phyloP scores from a whole-genome alignment of 1,140 invertebrate species.

The Eurosta solidaginis region DNA sequence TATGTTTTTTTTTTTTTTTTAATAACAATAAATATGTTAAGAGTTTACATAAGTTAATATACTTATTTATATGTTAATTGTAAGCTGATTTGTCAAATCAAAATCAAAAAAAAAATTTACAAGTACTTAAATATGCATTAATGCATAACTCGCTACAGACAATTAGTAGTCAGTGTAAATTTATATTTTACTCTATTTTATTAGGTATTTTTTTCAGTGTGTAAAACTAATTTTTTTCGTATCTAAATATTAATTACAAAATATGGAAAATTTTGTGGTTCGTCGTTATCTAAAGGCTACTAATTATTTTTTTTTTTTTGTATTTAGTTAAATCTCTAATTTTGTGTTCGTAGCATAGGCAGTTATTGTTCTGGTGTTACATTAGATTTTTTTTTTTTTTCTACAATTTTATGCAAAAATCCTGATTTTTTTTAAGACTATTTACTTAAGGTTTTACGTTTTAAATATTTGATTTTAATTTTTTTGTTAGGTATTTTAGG shows the following conservation, averaged over 20 bases:
- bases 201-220: background rate
- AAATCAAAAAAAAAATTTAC: no score
- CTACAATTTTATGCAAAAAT: slow-evolving; percentile 9
- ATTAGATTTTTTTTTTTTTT: background rate
- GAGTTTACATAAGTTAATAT: no score
- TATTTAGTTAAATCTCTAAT: background rate
- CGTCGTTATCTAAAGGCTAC: background rate
- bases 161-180: slow-evolving; percentile 11
- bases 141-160: no score
- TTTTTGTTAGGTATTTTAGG: no score
- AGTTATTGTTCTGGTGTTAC: slow-evolving; percentile 1
- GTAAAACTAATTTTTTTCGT: background rate
- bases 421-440: background rate
- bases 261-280: background rate
- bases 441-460: no score
- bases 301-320: background rate
- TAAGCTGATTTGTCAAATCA: no score
- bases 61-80: no score
- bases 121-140: no score
- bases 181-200: background rate
- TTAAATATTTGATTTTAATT: no score
- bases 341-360: background rate
- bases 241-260: background rate
- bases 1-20: background rate
- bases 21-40: background rate